Evolutionary conservation across 2,113 vertebrate genomes (phyloP), one percentile per base, ranked within the genome.

Genomic region (Amazona guildingii): DNA sequence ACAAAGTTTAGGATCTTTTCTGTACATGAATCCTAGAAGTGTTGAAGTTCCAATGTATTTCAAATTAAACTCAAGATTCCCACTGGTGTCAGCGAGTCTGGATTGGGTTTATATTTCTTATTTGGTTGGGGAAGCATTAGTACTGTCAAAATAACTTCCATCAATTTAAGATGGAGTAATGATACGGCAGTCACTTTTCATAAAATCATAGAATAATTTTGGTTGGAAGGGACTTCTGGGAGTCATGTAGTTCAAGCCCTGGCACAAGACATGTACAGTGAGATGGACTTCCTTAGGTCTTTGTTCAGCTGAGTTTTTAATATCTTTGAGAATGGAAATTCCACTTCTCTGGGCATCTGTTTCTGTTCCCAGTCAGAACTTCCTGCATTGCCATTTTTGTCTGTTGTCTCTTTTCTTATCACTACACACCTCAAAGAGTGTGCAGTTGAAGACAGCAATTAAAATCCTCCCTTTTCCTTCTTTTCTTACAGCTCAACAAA

Each of bases 161-260:
- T 90, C 93, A 76, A 19, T 46, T 77, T 92, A 86, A 93, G 21
- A 8, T 84, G 76, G 68, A 92, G 90, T 94, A 90, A 72, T 59
- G 67, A 74, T 72, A 61, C 31, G 15, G 61, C 44, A 73, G 49
- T 90, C 90, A 92, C 66, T 73, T 85, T n/a, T 62, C 37, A 59
- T 90, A 81, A 94, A 83, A 91, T 97, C 92, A 59, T 33, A 68
- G 57, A 91, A 67, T 59, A 90, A 67, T 88, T 93, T 70, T 88
- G 54, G 28, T 81, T 92, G 17, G 17, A 92, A 81, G 43, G 73
- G 15, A 43, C 27, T 83, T 83, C 28, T 63, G 61, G n/a, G 70
- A 35, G 55, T 51, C 67, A 75, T 6, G 16, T 52, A 8, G 27
- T 92, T 89, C 68, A 81, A 43, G 17, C 21, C 14, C 35, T 79